These are phyloP conservation scores for Hypocryptadius cinnamomeus DNA, from an alignment of 2,113 vertebrate species.

Conservation along the genomic window DNA sequence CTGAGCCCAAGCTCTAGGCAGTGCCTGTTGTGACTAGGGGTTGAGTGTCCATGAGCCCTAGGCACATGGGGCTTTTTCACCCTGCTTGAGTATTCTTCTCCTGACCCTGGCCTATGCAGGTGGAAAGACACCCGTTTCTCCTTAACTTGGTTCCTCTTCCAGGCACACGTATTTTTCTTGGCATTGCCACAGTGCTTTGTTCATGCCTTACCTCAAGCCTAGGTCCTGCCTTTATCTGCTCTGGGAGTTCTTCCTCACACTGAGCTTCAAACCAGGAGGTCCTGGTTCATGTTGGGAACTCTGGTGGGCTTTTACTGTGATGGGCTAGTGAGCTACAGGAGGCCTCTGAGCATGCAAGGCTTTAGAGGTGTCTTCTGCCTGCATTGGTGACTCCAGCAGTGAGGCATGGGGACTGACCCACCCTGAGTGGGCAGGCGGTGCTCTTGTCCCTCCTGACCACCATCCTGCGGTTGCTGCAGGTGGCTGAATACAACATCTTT, in stretches of 20 bases:
- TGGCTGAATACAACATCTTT: constrained; percentile 93
- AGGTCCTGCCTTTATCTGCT: background rate
- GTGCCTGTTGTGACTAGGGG: background rate
- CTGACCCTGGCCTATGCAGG: background rate
- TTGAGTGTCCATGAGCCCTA: background rate
- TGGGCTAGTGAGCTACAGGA: background rate
- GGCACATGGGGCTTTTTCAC: background rate
- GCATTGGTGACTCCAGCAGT: background rate
- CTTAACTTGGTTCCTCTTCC: background rate
- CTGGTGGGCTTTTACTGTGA: background rate
- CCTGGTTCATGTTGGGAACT: background rate
- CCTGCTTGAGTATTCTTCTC: background rate
- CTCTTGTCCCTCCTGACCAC: background rate
- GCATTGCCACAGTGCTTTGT: background rate
- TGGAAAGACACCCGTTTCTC: background rate
- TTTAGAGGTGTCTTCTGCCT: background rate
- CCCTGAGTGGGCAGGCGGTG: background rate
- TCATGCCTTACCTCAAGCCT: background rate
- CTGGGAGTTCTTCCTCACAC: background rate
- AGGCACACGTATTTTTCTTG: background rate
- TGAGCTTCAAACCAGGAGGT: background rate
- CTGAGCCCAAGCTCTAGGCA: background rate
- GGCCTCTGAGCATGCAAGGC: background rate
- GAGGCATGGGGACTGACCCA: background rate
- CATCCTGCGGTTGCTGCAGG: constrained; percentile 60